Evolutionary conservation across 2,888 invertebrate genomes (phyloP), one percentile per base, ranked within the genome.

Genomic region (Synanthedon andrenaeformis): DNA sequence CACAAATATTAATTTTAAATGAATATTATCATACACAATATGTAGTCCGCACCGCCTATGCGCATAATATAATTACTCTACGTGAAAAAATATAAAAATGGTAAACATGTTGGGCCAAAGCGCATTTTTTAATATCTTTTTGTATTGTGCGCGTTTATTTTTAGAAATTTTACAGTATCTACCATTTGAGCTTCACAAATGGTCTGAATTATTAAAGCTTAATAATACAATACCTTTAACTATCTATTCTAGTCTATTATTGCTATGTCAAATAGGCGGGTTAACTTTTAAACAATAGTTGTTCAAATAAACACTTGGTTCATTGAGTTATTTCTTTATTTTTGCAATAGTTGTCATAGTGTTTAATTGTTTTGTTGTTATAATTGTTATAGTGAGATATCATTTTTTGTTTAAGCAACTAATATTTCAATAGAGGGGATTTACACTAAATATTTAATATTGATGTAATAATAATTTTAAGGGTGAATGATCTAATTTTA

Each of bases 201-300:
- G 65, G 65, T 72, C 63, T 70, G 74, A 69, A 64, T 64, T 69
- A 70, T 72, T 70, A 73, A 79, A 79, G 80, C 82, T 79, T 82
- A 80, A 74, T 67, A 74, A 79, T 80, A 80, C 51, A 63, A 67
- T 67, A 72, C 70, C 72, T 80, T 79, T 79, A 72, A 77, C 77
- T 85, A 84, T 74, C 80, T 83, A 84, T 74, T 80, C 82, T 85
- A 84, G 69, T 65, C 74, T 85, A 86, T 85, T 87, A 87, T 87
- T 87, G 86, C 87, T 87, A 86, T 84, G 75, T 83, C 81, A 80
- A 78, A 82, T 86, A 86, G 85, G 85, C 86, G 86, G 86, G 86
- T 78, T 81, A 76, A 79, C 12, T 82, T 76, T 76, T 76, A 74
- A 74, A 70, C 8, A n/a, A 35, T 35, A 35, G 1, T 35, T 10